Conservation (phyloP, 1,140 invertebrate species). For the Araneus ventricosus region DNA sequence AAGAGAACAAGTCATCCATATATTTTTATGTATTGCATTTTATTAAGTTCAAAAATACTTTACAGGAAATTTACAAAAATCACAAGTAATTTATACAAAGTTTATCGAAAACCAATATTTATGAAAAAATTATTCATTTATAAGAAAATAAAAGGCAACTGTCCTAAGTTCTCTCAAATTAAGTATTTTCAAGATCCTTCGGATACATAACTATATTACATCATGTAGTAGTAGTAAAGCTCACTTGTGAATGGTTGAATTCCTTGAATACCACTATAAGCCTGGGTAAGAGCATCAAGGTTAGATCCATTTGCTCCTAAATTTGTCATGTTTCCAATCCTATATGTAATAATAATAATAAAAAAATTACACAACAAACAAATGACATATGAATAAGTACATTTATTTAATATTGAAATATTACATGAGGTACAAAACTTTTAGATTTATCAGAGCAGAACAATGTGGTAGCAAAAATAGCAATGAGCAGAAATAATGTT, state of each 20-base stretch:
- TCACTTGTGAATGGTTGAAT: slow-evolving; percentile 81
- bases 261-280: slow-evolving; percentile 83
- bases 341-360: slow-evolving; percentile 70
- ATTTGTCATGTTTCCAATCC: slow-evolving; percentile 78
- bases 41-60: neutral
- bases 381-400: no score
- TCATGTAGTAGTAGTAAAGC: slow-evolving; percentile 80
- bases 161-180: neutral
- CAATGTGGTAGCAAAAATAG: no score
- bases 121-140: neutral
- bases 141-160: neutral
- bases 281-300: slow-evolving; percentile 84
- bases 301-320: slow-evolving; percentile 79
- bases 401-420: neutral
- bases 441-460: no score
- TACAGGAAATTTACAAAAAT: no score
- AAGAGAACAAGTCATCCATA: neutral
- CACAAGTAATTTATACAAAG: no score
- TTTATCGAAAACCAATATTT: neutral
- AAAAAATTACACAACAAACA: neutral
- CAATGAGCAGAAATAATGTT: no score
- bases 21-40: neutral
- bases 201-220: slow-evolving; percentile 72
- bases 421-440: no score
- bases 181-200: neutral